These are phyloP conservation scores for Platerodrilus igneus DNA, from an alignment of 2,888 invertebrate species.

Conservation along the genomic window DNA sequence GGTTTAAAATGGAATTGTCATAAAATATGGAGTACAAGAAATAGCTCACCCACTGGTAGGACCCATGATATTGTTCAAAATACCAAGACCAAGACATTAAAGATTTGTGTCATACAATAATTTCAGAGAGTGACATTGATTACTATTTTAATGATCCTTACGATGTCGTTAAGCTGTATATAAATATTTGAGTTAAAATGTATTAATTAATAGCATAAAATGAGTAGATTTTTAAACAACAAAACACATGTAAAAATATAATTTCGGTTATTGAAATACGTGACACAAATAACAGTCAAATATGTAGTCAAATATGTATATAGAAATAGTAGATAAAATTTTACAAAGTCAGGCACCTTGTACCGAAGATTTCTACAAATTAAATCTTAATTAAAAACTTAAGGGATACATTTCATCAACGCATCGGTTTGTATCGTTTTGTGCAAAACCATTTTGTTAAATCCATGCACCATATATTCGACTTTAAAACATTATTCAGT, in stretches of 20 bases:
- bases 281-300: too few species aligned
- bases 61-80: constrained; percentile 16
- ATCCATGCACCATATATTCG: constrained; percentile 1
- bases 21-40: constrained; percentile 12
- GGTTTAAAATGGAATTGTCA: constrained; percentile 16
- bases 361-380: too few species aligned
- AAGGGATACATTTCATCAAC: too few species aligned
- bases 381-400: too few species aligned
- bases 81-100: constrained; percentile 8
- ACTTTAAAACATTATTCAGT: neutral
- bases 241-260: neutral
- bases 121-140: constrained; percentile 4
- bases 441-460: too few species aligned
- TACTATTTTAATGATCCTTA: too few species aligned
- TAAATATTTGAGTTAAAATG: neutral
- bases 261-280: neutral
- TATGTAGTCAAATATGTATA: too few species aligned
- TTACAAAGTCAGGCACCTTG: too few species aligned
- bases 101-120: neutral
- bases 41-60: constrained; percentile 13
- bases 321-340: too few species aligned
- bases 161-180: neutral
- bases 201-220: constrained; percentile 1
- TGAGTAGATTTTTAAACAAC: neutral
- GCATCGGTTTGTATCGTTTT: too few species aligned